Base-by-base conservation (phyloP, 2,888 invertebrate species). In the Anoplius nigerrimus region DNA sequence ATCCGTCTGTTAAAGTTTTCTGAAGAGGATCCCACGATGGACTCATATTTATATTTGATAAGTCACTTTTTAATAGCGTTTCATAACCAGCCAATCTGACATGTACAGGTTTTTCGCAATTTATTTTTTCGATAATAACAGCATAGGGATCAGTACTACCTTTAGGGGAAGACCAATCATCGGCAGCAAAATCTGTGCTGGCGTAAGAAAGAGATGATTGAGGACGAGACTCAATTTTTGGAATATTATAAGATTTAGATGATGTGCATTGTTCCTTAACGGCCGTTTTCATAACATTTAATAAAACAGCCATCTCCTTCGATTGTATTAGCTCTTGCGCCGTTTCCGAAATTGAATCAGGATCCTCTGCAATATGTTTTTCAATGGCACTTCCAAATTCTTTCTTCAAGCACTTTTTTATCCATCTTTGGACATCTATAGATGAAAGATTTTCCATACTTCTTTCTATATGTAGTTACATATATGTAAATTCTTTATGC, bases 51-150 rank as follows among this genome's bases (percentile, higher is more conserved):
- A 83, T 57, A 24, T 79, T 84, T 4, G 81, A 71, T n/a, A 85
- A 56, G 18, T 88, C 88, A 56, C 79, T 80, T 56, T 84, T 83
- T 0, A 87, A 69, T 15, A 89, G 72, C 20, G 80, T 71, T 71
- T 88, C 88, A 61, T 85, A 89, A 15, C 87, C 87, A n/a, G 86
- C 86, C 2, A 89, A 70, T 73, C 87, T 77, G n/a, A 89, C 88
- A 57, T 89, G 88, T 16, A 85, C 83, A 13, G 88, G 87, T 62
- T 85, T 84, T 24, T 85, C 82, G 42, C 69, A 64, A 43, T 75
- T 78, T 59, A 88, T 85, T 61, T 83, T 83, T 5, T 86, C 82
- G 21, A 88, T 71, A 5, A 87, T 79, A 13, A 80, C 63, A 0
- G 74, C 76, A 11, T 84, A 80, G 13, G 77, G 74, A 56, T 84